Conservation (phyloP, 1,140 invertebrate genomes). For the Zaprionus kolodkinae region DNA sequence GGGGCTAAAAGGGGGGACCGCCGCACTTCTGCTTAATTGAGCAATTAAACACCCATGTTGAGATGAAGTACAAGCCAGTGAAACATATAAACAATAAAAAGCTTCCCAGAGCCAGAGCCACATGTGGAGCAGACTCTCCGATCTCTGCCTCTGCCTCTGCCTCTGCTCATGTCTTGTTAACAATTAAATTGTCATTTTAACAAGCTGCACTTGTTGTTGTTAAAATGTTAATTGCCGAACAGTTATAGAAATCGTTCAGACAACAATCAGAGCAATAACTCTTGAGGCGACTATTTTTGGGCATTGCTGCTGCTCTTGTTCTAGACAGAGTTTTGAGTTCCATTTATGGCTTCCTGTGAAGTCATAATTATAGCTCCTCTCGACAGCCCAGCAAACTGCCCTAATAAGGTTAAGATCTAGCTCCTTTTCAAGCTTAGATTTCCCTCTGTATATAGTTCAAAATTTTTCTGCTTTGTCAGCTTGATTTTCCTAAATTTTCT, state of each 20-base stretch:
- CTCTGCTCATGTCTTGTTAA: slow-evolving; percentile 71
- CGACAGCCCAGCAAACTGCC: slow-evolving; percentile 36
- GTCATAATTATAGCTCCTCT: slow-evolving; percentile 67
- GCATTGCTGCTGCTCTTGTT: slow-evolving; percentile 50
- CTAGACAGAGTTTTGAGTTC: slow-evolving; percentile 31
- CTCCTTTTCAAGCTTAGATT: too few species aligned
- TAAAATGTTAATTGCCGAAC: slow-evolving; percentile 83
- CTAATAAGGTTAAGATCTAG: too few species aligned
- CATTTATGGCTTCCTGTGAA: slow-evolving; percentile 68
- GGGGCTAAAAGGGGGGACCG: slow-evolving; percentile 26
- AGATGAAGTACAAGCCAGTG: slow-evolving; percentile 25
- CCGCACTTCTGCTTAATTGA: slow-evolving; percentile 81
- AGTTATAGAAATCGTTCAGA: slow-evolving; percentile 76
- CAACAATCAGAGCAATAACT: slow-evolving; percentile 67
- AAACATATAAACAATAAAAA: slow-evolving; percentile 64
- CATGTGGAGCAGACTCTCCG: slow-evolving; percentile 69
- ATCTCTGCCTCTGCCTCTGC: slow-evolving; percentile 10
- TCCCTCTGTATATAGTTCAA: too few species aligned
- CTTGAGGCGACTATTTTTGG: slow-evolving; percentile 69
- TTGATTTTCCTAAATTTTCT: too few species aligned
- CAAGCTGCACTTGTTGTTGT: slow-evolving; percentile 79
- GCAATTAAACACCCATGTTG: slow-evolving; percentile 82
- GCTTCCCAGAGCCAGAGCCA: slow-evolving; percentile 67
- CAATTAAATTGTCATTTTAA: slow-evolving; percentile 84
- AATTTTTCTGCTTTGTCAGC: too few species aligned